Evolutionary conservation across 2,797 vertebrate genomes (phyloP), one percentile per base, ranked within the genome.

Genomic region (Morus bassanus): DNA sequence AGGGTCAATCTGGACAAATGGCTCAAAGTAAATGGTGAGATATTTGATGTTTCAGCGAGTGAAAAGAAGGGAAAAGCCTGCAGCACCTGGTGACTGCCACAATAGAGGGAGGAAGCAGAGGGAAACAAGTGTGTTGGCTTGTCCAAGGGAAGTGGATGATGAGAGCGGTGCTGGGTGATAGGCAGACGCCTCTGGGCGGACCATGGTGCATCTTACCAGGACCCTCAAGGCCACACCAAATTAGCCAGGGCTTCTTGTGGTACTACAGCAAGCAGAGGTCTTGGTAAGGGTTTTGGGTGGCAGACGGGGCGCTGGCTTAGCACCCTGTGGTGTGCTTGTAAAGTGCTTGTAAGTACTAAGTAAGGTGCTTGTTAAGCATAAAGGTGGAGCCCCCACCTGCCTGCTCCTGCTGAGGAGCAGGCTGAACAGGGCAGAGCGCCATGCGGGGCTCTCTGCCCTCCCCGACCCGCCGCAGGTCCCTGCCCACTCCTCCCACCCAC

Each of bases 121-220:
- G 31, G 45, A 28, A 86, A 31, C 0, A 4, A 43, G 9, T 7
- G 9, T 10, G 48, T 19, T 1, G 7, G 9, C 21, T 50, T 54
- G 11, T 25, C 56, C 35, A 6, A 4, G 22, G 33, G 27, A 57
- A 18, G 37, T 6, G 18, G 74, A 21, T 45, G 31, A 51, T 7
- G 14, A 63, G 31, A 31, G 65, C 60, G 18, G 67, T 3, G 31
- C 63, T 30, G 22, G 18, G 23, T 0, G 0, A 19, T 4, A 8
- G 33, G 28, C 13, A 22, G n/a, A 7, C 18, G 3, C 1, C 5
- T 45, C 18, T 22, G 46, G 13, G 50, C 9, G 18, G 28, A 25
- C 31, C 3, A 1, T 2, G n/a, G 17, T 9, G 2, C 46, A 7
- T 5, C 56, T 31, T 4, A 67, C 18, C 11, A 19, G 35, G 35